A percentile compares a stretch with the other conserved stretches of the same genome.
phyloP scores from a whole-genome alignment of 2,888 invertebrate species.

The Spicauda simplicius region DNA sequence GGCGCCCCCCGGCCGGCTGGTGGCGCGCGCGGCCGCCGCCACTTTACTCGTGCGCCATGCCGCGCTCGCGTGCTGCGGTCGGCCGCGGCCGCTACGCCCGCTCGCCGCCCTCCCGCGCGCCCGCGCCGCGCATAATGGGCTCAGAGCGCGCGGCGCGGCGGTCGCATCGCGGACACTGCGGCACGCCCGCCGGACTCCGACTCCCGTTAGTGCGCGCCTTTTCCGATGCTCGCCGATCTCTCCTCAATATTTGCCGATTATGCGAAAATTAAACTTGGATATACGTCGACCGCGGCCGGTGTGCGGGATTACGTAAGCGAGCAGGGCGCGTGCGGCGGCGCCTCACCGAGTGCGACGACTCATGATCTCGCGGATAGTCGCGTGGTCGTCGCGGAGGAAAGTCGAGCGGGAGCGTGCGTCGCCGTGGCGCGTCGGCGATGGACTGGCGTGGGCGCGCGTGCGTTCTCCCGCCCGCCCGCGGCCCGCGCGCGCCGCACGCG shows the following conservation, averaged over 20 bases:
- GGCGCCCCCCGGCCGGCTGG: slow-evolving; percentile 76
- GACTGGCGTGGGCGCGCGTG: slow-evolving; percentile 44
- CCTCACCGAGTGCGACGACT: slow-evolving; percentile 74
- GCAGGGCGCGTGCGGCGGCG: slow-evolving; percentile 64
- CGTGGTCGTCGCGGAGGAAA: slow-evolving; percentile 65
- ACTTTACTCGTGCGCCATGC: slow-evolving; percentile 64
- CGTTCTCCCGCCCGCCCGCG: slow-evolving; percentile 49
- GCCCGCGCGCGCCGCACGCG: slow-evolving; percentile 58
- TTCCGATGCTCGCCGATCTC: slow-evolving; percentile 13
- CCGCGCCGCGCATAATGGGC: slow-evolving; percentile 56
- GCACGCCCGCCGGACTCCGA: slow-evolving; percentile 59
- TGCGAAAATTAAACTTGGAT: slow-evolving; percentile 51
- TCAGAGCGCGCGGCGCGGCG: slow-evolving; percentile 54
- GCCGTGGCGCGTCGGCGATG: slow-evolving; percentile 46
- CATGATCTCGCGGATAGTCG: slow-evolving; percentile 69
- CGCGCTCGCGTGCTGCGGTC: slow-evolving; percentile 56
- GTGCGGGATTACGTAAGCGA: slow-evolving; percentile 68
- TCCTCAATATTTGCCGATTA: slow-evolving; percentile 38
- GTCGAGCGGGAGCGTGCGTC: slow-evolving; percentile 60
- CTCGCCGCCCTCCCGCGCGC: slow-evolving; percentile 48
- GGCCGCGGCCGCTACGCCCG: slow-evolving; percentile 57
- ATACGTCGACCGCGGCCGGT: slow-evolving; percentile 50
- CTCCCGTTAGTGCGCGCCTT: slow-evolving; percentile 51
- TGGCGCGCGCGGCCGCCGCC: slow-evolving; percentile 65
- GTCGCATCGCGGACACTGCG: slow-evolving; percentile 64